phyloP scores from a whole-genome alignment of 2,797 vertebrate genomes.

The Darevskia nairensis region DNA sequence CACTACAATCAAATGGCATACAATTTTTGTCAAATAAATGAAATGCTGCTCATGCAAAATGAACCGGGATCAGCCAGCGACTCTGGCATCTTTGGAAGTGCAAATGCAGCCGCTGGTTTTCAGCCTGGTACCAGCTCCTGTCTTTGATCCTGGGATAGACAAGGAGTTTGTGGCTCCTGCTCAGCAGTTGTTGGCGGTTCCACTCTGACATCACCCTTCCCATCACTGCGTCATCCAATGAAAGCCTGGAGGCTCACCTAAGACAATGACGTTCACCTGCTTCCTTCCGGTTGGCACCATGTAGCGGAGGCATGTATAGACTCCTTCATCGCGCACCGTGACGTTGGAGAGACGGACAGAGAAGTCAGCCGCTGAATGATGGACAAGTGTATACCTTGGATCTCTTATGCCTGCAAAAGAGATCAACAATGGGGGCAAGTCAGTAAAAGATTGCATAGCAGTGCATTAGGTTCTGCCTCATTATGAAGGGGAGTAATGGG shows the following conservation, averaged over 20 bases:
- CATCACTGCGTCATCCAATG: not conserved
- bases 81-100: too few species aligned
- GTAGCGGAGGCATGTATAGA: constrained; percentile 75
- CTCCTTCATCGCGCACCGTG: constrained; percentile 67
- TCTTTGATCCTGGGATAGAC: not conserved
- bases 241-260: constrained; percentile 69
- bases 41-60: too few species aligned
- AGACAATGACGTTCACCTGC: constrained; percentile 58
- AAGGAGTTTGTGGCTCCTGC: too few species aligned
- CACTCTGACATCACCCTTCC: not conserved
- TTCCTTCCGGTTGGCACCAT: constrained; percentile 1
- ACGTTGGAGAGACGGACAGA: constrained; percentile 65
- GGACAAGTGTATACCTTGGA: constrained; percentile 71
- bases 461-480: not conserved
- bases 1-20: too few species aligned
- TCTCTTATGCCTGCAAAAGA: constrained; percentile 71
- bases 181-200: not conserved
- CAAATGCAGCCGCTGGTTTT: not conserved
- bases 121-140: not conserved
- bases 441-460: accelerated
- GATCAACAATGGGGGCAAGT: not conserved
- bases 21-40: too few species aligned
- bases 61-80: too few species aligned
- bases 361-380: constrained; percentile 55
- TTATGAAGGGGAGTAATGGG: not conserved